Base-by-base conservation (phyloP, 35 echinoderm and acorn worm genomes). In the Lytechinus variegatus region DNA sequence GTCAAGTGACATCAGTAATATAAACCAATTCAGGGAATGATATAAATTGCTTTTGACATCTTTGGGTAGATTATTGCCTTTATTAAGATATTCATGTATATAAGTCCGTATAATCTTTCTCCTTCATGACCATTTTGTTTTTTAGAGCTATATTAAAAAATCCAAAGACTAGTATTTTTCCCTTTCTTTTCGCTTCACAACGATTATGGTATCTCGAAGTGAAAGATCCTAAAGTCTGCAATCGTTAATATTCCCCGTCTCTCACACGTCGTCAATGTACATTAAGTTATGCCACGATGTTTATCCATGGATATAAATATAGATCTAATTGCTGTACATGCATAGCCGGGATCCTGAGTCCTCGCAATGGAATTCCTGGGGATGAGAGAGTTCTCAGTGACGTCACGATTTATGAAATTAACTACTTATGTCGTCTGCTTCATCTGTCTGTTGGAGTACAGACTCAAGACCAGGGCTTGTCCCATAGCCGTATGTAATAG, bases 261-360 rank as follows among this genome's bases (percentile, higher is more conserved):
- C 61, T 71, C 14, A 71, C 61, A 71, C 61, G 24, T 14, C 61
- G 14, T 71, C 61, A 71, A 71, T 2, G 24, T 21, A 71, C 61
- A 71, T 71, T 19, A 13, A 71, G 61, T 71, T 71, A 71, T 71
- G 61, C 24, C 61, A 89, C 7, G 52, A 52, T 89, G 87, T 89
- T 89, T 89, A 89, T 89, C 52, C 27, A 53, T 53, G 24, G 87
- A 89, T 89, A 89, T 53, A 89, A 89, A 89, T 89, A 89, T 89
- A 89, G 87, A 33, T 33, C 28, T 89, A 89, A 89, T 89, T 33
- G 87, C 87, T 9, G 28, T 89, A 14, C 87, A 89, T 71, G 61
- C 87, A 89, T 89, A 89, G 87, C 87, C 1, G 11, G 87, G 87
- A 53, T 33, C 52, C 51, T 89, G 87, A 89, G 28, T 53, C 87